A percentile compares a stretch with the other conserved stretches of the same genome.
Evolutionary conservation across 2,113 vertebrate genomes (phyloP).

Genomic region (Sphaerodactylus townsendi): DNA sequence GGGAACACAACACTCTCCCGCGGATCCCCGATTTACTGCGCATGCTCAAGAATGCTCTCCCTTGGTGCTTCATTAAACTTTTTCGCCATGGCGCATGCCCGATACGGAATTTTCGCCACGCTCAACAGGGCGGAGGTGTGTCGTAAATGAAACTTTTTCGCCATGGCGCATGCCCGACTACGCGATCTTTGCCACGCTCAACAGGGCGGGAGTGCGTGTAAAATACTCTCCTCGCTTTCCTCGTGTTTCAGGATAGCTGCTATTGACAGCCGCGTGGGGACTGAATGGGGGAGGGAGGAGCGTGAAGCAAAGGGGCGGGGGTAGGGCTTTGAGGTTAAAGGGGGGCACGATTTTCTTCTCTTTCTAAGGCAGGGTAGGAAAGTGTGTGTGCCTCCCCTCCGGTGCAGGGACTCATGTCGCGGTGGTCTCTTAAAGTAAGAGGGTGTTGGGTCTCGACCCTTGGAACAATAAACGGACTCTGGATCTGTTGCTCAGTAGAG

Average conservation of each 20-base stretch:
- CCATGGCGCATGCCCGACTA: neutral
- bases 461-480: too few relatives aligned
- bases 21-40: neutral
- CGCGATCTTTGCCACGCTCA: fast-evolving
- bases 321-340: neutral
- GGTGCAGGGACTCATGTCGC: fast-evolving
- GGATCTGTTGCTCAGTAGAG: too few relatives aligned
- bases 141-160: slow-evolving; percentile 12
- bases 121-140: neutral
- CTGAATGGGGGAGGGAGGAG: too few relatives aligned
- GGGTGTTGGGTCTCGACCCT: too few relatives aligned
- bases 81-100: too few relatives aligned
- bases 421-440: neutral
- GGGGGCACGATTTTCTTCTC: neutral
- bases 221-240: neutral
- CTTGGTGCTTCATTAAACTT: neutral
- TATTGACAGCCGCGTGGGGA: neutral
- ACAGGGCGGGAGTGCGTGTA: slow-evolving; percentile 1
- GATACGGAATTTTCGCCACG: fast-evolving
- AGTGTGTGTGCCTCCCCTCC: fast-evolving
- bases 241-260: neutral
- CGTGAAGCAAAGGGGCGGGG: neutral
- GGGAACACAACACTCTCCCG: neutral
- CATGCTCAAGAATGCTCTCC: neutral
- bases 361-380: neutral